Conservation (phyloP, 2,797 vertebrate species). For the Muraenolepis orangiensis region DNA sequence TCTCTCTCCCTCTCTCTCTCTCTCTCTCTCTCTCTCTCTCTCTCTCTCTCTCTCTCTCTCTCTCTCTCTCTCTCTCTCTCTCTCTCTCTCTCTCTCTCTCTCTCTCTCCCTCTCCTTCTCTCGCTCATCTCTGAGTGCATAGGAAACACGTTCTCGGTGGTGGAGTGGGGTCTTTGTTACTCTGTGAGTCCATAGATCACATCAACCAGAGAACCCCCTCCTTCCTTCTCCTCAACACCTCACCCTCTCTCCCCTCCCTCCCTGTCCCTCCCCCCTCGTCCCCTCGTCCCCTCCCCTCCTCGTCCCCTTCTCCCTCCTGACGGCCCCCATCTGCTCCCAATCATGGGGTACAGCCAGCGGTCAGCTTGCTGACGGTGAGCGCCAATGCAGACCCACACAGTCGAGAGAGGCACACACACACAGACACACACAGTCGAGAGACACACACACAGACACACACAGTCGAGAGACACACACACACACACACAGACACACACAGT, state of each 20-base stretch:
- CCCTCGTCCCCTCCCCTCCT: not conserved
- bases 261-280: slow-evolving; percentile 1
- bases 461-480: too few species aligned
- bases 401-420: too few species aligned
- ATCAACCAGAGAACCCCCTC: slow-evolving; percentile 54
- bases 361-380: slow-evolving; percentile 58
- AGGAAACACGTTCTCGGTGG: slow-evolving; percentile 54
- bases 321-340: slow-evolving; percentile 76
- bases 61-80: not conserved
- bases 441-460: too few species aligned
- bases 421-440: too few species aligned
- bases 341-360: slow-evolving; percentile 75
- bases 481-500: too few species aligned
- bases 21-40: too few species aligned
- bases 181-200: slow-evolving; percentile 72
- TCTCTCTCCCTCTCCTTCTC: slow-evolving; percentile 3
- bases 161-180: slow-evolving; percentile 66
- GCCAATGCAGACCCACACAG: slow-evolving; percentile 9
- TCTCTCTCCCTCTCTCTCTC: too few species aligned
- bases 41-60: too few species aligned
- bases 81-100: slow-evolving; percentile 8
- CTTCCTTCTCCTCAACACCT: not conserved
- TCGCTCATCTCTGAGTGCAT: slow-evolving; percentile 57
- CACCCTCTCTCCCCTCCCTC: not conserved
- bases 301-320: slow-evolving; percentile 17